Evolutionary conservation across 2,797 vertebrate genomes (phyloP).

Genomic region (Eleutherodactylus coqui): DNA sequence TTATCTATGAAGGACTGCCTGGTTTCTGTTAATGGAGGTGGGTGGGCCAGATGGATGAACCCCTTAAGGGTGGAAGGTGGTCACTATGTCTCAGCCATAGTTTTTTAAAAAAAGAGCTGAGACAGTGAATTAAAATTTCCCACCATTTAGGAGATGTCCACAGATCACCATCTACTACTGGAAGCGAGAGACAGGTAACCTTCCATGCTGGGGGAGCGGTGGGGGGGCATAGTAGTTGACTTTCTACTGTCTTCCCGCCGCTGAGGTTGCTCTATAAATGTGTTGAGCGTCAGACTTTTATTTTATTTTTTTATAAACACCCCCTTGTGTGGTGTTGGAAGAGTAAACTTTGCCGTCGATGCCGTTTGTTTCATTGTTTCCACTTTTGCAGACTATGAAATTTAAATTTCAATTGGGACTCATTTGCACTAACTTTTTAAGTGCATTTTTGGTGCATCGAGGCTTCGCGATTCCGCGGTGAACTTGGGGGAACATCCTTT

Average conservation of each 20-base stretch:
- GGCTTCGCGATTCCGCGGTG: not conserved
- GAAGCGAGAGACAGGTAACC: no score
- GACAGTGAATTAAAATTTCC: no score
- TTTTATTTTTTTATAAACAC: not conserved
- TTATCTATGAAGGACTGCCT: no score
- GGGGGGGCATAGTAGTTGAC: not conserved
- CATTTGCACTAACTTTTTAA: not conserved
- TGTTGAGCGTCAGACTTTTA: not conserved
- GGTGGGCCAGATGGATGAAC: no score
- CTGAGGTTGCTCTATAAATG: not conserved
- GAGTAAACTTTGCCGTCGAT: conserved; percentile 18
- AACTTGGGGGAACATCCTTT: not conserved
- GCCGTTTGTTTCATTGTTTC: conserved; percentile 8
- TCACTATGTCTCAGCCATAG: no score
- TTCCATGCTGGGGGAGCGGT: not conserved
- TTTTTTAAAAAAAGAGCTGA: no score
- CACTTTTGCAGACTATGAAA: conserved; percentile 3
- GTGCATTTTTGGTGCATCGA: not conserved
- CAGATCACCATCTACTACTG: no score
- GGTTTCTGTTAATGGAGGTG: no score
- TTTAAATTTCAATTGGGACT: not conserved
- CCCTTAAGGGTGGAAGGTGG: no score
- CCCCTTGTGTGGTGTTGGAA: conserved; percentile 1
- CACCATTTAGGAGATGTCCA: no score
- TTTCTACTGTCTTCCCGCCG: not conserved